A percentile compares a stretch with the other conserved stretches of the same genome.
These are phyloP conservation scores for Nyctalus aviator DNA, from an alignment of 2,797 vertebrate genomes.

Conservation along the genomic window DNA sequence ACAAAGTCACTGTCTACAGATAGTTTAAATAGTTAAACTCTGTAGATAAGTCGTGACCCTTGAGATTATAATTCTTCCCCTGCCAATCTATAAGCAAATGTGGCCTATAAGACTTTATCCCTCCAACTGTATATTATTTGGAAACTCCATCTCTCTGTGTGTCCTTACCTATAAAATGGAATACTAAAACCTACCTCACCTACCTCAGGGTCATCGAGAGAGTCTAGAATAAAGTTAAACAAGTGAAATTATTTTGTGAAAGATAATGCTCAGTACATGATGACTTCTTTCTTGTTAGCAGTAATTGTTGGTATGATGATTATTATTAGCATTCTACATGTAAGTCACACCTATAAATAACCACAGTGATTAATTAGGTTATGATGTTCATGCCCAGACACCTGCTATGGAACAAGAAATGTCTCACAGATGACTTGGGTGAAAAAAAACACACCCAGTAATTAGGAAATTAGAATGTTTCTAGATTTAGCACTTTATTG, in stretches of 20 bases:
- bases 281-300: constrained; percentile 54
- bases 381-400: constrained; percentile 44
- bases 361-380: constrained; percentile 55
- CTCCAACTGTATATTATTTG: neutral
- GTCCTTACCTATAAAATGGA: constrained; percentile 1
- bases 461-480: constrained; percentile 59
- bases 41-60: neutral
- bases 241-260: constrained; percentile 55
- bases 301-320: constrained; percentile 47
- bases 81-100: neutral
- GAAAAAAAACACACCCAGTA: neutral
- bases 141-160: neutral
- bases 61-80: constrained; percentile 18
- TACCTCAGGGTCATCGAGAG: neutral
- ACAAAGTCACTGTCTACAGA: neutral
- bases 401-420: constrained; percentile 29
- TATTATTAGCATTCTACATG: constrained; percentile 36
- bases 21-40: neutral
- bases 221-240: constrained; percentile 49
- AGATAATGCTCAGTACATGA: neutral
- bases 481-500: constrained; percentile 60
- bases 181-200: neutral
- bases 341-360: constrained; percentile 49
- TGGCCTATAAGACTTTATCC: neutral
- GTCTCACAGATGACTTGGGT: constrained; percentile 43